These are phyloP conservation scores for roundworm (Caenorhabditis elegans) DNA, from an alignment of 1,140 invertebrate species.

Conservation along the genomic window WBcel235 BX284606.5:8050501-8051000, in stretches of 20 bases:
- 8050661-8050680: not conserved
- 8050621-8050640: too few relatives aligned
- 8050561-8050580: too few relatives aligned
- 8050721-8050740: not conserved
- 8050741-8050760: not conserved
- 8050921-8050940: constrained; percentile 27
- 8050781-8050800: not conserved
- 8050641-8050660: too few relatives aligned
- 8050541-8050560: too few relatives aligned
- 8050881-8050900: not conserved
- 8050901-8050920: not conserved
- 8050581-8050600: too few relatives aligned
- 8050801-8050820: not conserved
- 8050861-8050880: not conserved
- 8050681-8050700: not conserved
- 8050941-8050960: constrained; percentile 31
- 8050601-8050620: too few relatives aligned
- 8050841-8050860: not conserved
- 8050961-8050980: constrained; percentile 21
- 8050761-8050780: not conserved
- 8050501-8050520: too few relatives aligned
- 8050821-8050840: not conserved
- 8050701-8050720: too few relatives aligned
- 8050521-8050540: too few relatives aligned
- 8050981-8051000: constrained; percentile 18